Evolutionary conservation across 1,140 invertebrate species (phyloP).

Genomic region (Apolygus lucorum): DNA sequence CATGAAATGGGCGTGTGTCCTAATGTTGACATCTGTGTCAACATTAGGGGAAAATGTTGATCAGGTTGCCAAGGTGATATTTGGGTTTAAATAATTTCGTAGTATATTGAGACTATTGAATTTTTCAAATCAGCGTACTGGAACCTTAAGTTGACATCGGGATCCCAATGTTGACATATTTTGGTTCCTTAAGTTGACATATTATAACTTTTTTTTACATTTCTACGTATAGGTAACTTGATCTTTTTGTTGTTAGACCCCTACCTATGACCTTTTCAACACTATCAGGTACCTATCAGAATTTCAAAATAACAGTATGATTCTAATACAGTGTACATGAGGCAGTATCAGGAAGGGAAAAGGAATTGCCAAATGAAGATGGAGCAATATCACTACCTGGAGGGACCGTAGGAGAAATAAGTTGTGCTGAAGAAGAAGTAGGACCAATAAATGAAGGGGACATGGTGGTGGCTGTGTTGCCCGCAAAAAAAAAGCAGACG

Average conservation of each 20-base stretch:
- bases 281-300: not conserved
- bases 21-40: not conserved
- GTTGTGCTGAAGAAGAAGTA: too few relatives aligned
- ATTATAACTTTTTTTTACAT: not conserved
- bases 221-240: not conserved
- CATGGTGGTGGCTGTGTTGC: too few relatives aligned
- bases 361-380: too few relatives aligned
- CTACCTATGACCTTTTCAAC: not conserved
- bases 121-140: not conserved
- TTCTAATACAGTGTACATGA: too few relatives aligned
- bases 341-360: too few relatives aligned
- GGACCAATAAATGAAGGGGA: too few relatives aligned
- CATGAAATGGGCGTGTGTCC: not conserved
- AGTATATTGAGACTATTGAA: not conserved
- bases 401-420: too few relatives aligned
- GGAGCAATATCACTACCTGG: too few relatives aligned
- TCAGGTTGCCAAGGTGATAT: not conserved
- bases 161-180: not conserved
- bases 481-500: too few relatives aligned
- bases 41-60: not conserved
- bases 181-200: not conserved
- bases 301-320: not conserved
- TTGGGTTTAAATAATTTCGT: not conserved
- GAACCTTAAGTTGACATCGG: not conserved
- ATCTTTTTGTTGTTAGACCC: not conserved